Conservation (phyloP, 2,797 vertebrate species). For the Hydrophis major region DNA sequence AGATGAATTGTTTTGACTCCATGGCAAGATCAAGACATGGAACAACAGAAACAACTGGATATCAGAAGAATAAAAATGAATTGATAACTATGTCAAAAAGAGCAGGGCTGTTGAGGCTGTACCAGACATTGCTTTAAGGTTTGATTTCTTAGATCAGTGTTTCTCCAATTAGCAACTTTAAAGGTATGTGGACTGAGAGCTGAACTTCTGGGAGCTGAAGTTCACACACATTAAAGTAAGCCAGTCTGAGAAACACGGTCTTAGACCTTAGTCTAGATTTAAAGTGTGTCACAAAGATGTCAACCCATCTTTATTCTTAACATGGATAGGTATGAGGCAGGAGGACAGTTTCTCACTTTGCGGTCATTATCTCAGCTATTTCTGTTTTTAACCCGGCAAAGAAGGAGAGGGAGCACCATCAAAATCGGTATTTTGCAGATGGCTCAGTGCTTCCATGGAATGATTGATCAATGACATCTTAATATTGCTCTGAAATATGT, state of each 20-base stretch:
- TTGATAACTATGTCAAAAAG: not conserved
- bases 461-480: not conserved
- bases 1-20: conserved; percentile 4
- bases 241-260: accelerated
- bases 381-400: not conserved
- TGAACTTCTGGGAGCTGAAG: not conserved
- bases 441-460: not conserved
- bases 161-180: not conserved
- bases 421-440: not conserved
- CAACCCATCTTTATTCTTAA: not conserved
- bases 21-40: not conserved
- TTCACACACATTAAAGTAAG: not conserved
- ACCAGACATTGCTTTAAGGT: not conserved
- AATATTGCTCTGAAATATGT: not conserved
- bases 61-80: conserved; percentile 40
- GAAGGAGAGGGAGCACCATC: not conserved
- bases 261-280: not conserved
- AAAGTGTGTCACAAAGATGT: not conserved
- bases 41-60: not conserved
- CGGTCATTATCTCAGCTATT: not conserved
- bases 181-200: not conserved
- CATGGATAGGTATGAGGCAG: not conserved
- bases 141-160: not conserved
- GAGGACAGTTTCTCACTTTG: not conserved
- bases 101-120: not conserved